Evolutionary conservation across 2,888 invertebrate genomes (phyloP).

Genomic region (Ectemnius lituratus): DNA sequence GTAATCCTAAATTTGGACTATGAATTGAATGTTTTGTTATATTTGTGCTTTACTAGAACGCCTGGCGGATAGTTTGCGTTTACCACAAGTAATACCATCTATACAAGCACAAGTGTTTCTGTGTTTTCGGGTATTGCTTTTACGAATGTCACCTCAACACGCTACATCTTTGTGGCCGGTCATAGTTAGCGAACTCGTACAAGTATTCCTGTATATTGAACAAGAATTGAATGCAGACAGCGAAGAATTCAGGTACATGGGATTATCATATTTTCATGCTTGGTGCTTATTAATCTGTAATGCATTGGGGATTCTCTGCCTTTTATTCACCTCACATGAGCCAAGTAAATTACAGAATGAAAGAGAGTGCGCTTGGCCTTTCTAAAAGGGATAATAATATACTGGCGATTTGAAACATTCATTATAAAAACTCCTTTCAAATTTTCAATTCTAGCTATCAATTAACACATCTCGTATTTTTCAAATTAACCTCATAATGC

Average conservation of each 20-base stretch:
- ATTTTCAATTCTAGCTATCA: neutral
- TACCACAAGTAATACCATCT: constrained; percentile 85
- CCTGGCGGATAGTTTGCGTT: constrained; percentile 88
- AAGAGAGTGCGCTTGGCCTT: neutral
- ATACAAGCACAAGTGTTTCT: constrained; percentile 92
- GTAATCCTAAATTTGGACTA: constrained; percentile 5
- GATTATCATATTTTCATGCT: constrained; percentile 2
- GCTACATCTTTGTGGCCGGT: constrained; percentile 94
- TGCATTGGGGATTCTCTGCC: constrained; percentile 51
- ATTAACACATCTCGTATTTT: constrained; percentile 12
- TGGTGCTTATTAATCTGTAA: constrained; percentile 25
- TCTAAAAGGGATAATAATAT: neutral
- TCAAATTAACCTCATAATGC: constrained; percentile 22
- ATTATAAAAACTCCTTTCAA: neutral
- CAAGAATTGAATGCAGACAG: constrained; percentile 88
- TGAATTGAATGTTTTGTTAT: neutral
- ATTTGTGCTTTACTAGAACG: constrained; percentile 81
- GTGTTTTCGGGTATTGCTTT: constrained; percentile 90
- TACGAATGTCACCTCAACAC: constrained; percentile 90
- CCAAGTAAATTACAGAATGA: neutral
- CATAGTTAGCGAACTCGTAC: constrained; percentile 93
- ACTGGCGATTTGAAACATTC: neutral
- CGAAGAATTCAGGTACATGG: constrained; percentile 85
- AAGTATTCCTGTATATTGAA: constrained; percentile 91
- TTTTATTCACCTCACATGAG: constrained; percentile 47